Base-by-base conservation (phyloP, 2,113 vertebrate genomes). In the Thermophis baileyi region DNA sequence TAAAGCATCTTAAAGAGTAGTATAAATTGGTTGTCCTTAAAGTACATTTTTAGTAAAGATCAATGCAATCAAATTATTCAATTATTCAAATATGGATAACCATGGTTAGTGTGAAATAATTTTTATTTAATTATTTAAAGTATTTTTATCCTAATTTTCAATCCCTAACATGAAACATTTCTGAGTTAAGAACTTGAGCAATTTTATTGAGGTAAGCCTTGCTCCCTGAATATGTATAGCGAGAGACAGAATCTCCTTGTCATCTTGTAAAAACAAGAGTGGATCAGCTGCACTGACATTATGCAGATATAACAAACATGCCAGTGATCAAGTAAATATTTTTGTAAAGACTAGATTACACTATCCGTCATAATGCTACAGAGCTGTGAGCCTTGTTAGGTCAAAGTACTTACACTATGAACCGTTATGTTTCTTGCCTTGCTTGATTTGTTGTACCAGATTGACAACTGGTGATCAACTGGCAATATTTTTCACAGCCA, bases 401-500 rank as follows among this genome's bases (percentile, higher is more conserved):
- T 51, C 44, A 55, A 90, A 60, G 81, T 90, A 35, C 30, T 16
- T 40, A 60, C 20, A 22, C n/a, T 86, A 20, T 24, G 11, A 89
- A 51, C 91, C 49, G 60, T 51, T 94, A 63, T 5, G 54, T 47
- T 60, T 57, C 20, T 88, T 1, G 60, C 11, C 88, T 94, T 92
- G 69, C 24, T 0, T 93, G 12, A 6, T 47, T 63, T 95, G 88
- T 90, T 95, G 24, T 30, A 93, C 35, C 88, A 9, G 94, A 46
- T 87, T 27, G 81, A 90, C 94, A 92, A 10, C 93, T 55, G 94
- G 87, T 74, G 95, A 94, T 95, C 94, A 91, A 47, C n/a, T 53
- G 91, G 88, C 91, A 55, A 20, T 94, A 90, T 92, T 94, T 91
- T 94, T 96, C 93, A 46, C 18, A 96, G 14, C 92, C 96, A 93